These are phyloP conservation scores for Cephus cinctus DNA, from an alignment of 1,140 invertebrate species.

Conservation along the genomic window DNA sequence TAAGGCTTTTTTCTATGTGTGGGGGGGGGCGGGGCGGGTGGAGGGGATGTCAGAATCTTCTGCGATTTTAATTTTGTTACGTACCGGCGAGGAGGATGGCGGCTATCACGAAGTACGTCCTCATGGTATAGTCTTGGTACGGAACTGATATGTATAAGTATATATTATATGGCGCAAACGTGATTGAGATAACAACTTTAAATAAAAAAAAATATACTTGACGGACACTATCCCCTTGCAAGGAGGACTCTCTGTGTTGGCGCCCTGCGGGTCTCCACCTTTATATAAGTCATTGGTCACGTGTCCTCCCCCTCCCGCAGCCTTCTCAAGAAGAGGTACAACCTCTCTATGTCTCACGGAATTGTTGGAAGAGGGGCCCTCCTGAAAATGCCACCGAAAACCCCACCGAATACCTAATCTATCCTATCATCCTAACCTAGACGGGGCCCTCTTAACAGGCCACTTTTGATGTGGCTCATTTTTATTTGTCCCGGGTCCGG, in stretches of 20 bases:
- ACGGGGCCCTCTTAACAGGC: no score
- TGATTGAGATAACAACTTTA: conserved; percentile 7
- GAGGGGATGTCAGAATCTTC: no score
- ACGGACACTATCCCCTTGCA: conserved; percentile 39
- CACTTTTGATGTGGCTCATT: no score
- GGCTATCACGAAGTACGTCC: conserved; percentile 50
- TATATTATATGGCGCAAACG: conserved; percentile 9
- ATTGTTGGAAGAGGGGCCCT: conserved; percentile 11
- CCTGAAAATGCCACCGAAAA: conserved; percentile 18
- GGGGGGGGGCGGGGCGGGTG: no score
- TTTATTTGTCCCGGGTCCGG: no score
- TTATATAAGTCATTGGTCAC: conserved; percentile 57
- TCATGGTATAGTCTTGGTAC: conserved; percentile 34
- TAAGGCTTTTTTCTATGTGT: no score
- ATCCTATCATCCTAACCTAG: no score
- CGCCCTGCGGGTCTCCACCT: conserved; percentile 46
- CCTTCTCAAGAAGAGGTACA: conserved; percentile 10
- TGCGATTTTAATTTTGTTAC: conserved; percentile 26
- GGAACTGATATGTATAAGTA: conserved; percentile 5
- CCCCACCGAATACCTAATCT: no score
- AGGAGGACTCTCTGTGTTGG: conserved; percentile 52
- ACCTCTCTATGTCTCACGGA: conserved; percentile 8
- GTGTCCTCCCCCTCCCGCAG: conserved; percentile 41
- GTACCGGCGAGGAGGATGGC: conserved; percentile 54
- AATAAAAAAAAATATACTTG: conserved; percentile 22